A percentile compares a stretch with the other conserved stretches of the same genome.
phyloP scores from a whole-genome alignment of 2,113 vertebrate species.

The Pantherophis guttatus region DNA sequence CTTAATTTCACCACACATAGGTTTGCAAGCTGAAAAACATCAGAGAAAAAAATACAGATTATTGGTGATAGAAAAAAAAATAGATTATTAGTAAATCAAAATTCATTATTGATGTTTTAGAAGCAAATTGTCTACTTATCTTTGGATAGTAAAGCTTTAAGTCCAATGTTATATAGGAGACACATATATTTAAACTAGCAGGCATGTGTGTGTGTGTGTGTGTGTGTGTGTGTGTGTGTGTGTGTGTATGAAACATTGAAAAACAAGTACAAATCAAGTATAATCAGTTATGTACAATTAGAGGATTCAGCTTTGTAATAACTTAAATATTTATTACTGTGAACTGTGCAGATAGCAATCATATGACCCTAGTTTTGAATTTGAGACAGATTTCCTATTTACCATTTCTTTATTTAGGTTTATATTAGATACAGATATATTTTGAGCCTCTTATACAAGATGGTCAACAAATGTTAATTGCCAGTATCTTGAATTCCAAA shows the following conservation, averaged over 20 bases:
- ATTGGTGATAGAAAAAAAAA: not conserved
- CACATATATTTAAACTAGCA: not conserved
- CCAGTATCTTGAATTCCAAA: not conserved
- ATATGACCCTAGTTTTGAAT: not conserved
- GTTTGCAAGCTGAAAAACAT: not conserved
- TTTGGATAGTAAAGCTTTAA: not conserved
- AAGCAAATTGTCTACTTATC: not conserved
- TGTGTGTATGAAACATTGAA: not conserved
- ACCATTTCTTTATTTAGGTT: not conserved
- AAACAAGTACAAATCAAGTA: not conserved
- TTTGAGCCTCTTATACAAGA: not conserved
- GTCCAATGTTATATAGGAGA: not conserved
- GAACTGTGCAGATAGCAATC: not conserved
- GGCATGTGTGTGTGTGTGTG: not conserved
- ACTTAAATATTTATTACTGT: not conserved
- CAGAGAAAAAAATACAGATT: not conserved
- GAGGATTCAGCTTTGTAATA: not conserved
- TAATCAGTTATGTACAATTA: not conserved
- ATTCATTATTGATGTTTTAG: not conserved
- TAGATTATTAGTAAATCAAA: not conserved
- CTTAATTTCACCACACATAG: not conserved
- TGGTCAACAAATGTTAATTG: not conserved
- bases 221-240: not conserved
- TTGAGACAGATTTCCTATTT: not conserved
- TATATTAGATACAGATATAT: not conserved